Conservation (phyloP, 2,888 invertebrate species). For the Xylophagus ater region DNA sequence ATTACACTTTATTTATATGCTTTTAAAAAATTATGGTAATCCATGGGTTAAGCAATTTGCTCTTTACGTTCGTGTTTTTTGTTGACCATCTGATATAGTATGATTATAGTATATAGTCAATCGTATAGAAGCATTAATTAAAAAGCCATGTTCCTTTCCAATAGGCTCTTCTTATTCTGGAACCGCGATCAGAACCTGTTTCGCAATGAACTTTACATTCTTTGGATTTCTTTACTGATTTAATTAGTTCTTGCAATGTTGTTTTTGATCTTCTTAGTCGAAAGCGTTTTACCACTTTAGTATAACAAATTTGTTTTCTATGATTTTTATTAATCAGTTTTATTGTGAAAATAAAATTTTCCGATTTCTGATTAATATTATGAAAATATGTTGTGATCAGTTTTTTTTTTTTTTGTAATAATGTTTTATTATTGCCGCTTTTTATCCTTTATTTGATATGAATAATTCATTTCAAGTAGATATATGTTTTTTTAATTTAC, state of each 20-base stretch:
- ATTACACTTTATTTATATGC: too few relatives aligned
- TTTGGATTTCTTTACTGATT: constrained; percentile 20
- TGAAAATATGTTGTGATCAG: too few relatives aligned
- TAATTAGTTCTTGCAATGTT: constrained; percentile 21
- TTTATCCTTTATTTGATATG: too few relatives aligned
- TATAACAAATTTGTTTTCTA: constrained; percentile 11
- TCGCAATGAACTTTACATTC: constrained; percentile 21
- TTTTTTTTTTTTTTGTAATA: too few relatives aligned
- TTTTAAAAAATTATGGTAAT: constrained; percentile 15
- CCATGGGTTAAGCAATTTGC: constrained; percentile 16
- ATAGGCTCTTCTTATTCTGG: constrained; percentile 6
- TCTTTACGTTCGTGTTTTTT: constrained; percentile 8
- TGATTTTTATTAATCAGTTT: constrained; percentile 11
- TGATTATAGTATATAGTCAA: too few relatives aligned
- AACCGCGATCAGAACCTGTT: constrained; percentile 10
- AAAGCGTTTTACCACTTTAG: not conserved
- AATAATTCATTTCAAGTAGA: too few relatives aligned
- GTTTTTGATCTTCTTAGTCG: not conserved
- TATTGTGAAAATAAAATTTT: too few relatives aligned
- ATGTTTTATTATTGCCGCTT: too few relatives aligned
- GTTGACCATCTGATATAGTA: too few relatives aligned
- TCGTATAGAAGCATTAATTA: constrained; percentile 16
- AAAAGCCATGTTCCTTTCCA: constrained; percentile 14
- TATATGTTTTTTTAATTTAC: constrained; percentile 44
- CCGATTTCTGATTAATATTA: too few relatives aligned